These are phyloP conservation scores for Cyphomyrus discorhynchus DNA, from an alignment of 2,113 vertebrate genomes.

Conservation along the genomic window DNA sequence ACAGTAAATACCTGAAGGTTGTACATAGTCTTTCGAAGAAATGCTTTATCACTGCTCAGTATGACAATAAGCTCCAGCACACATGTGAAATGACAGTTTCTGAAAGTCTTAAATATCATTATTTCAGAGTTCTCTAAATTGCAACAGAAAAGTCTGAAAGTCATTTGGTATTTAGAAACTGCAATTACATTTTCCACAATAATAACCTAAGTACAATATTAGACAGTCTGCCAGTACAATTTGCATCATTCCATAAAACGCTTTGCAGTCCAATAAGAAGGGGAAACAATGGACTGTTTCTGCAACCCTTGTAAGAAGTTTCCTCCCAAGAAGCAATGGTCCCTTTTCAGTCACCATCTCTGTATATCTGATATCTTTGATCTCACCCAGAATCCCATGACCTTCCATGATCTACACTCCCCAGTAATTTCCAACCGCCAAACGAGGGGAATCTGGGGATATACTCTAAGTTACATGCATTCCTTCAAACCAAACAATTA, in stretches of 20 bases:
- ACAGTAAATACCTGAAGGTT: background rate
- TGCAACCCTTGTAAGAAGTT: background rate
- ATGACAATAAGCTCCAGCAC: background rate
- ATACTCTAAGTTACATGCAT: background rate
- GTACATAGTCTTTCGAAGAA: background rate
- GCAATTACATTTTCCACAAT: background rate
- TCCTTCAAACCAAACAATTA: conserved; percentile 3
- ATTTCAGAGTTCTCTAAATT: background rate
- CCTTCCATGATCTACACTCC: background rate
- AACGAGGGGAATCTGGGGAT: background rate
- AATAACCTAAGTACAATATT: background rate
- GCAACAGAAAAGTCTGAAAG: background rate
- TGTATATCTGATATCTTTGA: conserved; percentile 6
- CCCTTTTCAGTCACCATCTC: background rate
- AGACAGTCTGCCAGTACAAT: background rate
- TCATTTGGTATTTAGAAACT: background rate
- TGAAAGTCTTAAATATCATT: conserved; percentile 3
- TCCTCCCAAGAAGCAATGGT: background rate
- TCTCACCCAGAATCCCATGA: background rate
- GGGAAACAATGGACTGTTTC: background rate
- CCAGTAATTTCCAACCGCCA: background rate
- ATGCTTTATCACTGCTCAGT: background rate
- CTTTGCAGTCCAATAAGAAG: background rate
- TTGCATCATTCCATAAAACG: background rate
- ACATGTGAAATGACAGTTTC: background rate